Evolutionary conservation across 2,888 invertebrate genomes (phyloP), one percentile per base, ranked within the genome.

Genomic region (Drosophila stalkeri): DNA sequence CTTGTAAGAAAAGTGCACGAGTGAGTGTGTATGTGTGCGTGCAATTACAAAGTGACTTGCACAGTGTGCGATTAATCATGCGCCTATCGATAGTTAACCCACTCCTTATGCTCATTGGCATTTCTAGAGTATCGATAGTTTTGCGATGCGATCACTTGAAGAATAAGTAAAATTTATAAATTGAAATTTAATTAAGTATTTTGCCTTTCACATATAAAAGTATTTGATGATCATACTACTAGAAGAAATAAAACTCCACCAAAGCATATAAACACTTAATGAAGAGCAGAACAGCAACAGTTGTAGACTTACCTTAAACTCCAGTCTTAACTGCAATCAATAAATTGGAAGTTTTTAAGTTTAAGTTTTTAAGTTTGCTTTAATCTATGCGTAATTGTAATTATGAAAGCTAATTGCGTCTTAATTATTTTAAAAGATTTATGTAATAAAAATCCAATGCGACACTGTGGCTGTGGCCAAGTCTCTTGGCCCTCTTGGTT

Each of bases 381-480:
- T 41, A 55, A 43, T 33, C 18, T 5, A 41, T 27, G n/a, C n/a
- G 7, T 41, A 61, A 47, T 41, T 49, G 20, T 31, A 35, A 49
- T 61, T 49, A 35, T 61, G 23, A 39, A 18, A 39, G 51, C 62
- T 43, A 67, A 64, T 64, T 64, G 67, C 39, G 41, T 14, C 33
- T 47, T 47, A 67, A 64, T 64, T 54, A 65, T 65, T 31, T 35
- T 5, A 23, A 47, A 47, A 63, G 56, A 23, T 52, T 43, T 60
- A 33, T 52, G 31, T 60, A 8, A 18, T 12, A 12, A 43, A 31
- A 5, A 33, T 51, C 31, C 14, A 56, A 20, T 59, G 73, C 67
- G 51, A 31, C 61, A 73, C 56, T 68, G 47, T 68, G 37, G 18
- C 31, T 51, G 37, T 27, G 66, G 7, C 49, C 47, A 57, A 60